Evolutionary conservation across 2,888 invertebrate genomes (phyloP), one percentile per base, ranked within the genome.

Genomic region (Sarcophaga rosellei): DNA sequence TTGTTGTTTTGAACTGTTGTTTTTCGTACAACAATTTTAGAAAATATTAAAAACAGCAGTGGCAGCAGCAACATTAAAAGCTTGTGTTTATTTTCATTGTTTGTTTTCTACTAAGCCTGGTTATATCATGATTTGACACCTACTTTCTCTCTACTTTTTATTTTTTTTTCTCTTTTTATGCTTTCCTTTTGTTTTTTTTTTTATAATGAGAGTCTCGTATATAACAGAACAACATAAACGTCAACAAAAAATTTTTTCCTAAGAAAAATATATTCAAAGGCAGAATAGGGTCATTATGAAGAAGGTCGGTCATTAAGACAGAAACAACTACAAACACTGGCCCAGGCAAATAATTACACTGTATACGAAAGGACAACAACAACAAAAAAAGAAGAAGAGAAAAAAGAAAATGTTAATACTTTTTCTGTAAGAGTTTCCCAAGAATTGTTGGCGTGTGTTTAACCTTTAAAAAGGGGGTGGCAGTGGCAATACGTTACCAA

Each of bases 121-220:
- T 68, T 72, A 45, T 66, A 74, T 74, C 62, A 81, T 74, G 68
- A 68, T 74, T 81, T 81, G 80, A 81, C 80, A 81, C 80, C 80
- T 53, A 53, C 53, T 53, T 53, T 53, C 17, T 53, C 17, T 53
- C 17, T 17, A 12, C 53, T 69, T 53, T 53, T 53, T 69, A 47
- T 53, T 68, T 20, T 44, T 35, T 35, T 69, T 69, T 68, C 53
- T 61, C 23, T 62, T 61, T 69, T 11, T 23, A 25, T 69, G 61
- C 15, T 47, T 47, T 47, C 69, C 62, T 47, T 15, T 47, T 4
- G 1, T 44, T 59, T 20, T 63, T 68, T n/a, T 35, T 68, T 20
- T 35, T 44, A 53, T 35, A 57, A 61, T 57, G 57, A 65, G 8
- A 70, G 66, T 66, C 35, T 23, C 45, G 5, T 15, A 15, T 15